Conservation (phyloP, 2,888 invertebrate genomes). For the Thereva nobilitata region DNA sequence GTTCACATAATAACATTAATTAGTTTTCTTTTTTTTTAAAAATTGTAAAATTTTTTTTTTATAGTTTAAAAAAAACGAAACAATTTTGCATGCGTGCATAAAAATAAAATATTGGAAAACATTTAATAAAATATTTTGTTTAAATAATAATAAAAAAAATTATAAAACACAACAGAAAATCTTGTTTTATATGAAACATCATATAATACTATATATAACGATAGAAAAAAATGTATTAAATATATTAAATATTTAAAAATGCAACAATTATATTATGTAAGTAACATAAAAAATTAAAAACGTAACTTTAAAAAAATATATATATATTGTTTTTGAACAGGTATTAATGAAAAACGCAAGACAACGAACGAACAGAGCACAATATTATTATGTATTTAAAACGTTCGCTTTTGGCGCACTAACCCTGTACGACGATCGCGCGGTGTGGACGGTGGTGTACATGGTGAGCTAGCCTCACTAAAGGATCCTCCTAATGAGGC, state of each 20-base stretch:
- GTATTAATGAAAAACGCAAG: slow-evolving; percentile 13
- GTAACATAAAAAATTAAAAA: slow-evolving; percentile 15
- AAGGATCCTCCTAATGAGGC: slow-evolving; percentile 56
- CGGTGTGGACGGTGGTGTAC: slow-evolving; percentile 58
- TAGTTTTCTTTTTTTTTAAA: slow-evolving; percentile 18
- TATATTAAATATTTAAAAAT: too few relatives aligned
- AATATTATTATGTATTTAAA: slow-evolving; percentile 7
- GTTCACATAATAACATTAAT: slow-evolving; percentile 40
- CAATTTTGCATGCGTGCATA: slow-evolving; percentile 38
- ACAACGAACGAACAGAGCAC: slow-evolving; percentile 10
- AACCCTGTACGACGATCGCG: slow-evolving; percentile 56
- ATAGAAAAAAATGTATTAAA: too few relatives aligned
- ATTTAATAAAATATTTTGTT: slow-evolving; percentile 19
- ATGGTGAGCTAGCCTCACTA: slow-evolving; percentile 58
- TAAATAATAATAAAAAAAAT: slow-evolving; percentile 16
- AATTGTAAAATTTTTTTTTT: neutral
- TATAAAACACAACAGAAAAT: slow-evolving; percentile 3
- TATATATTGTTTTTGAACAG: slow-evolving; percentile 4
- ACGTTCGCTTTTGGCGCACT: slow-evolving; percentile 45
- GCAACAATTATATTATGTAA: too few relatives aligned
- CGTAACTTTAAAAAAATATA: slow-evolving; percentile 11
- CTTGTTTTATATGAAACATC: too few relatives aligned
- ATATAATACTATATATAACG: too few relatives aligned
- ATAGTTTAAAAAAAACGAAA: slow-evolving; percentile 6
- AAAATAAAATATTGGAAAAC: neutral